These are phyloP conservation scores for Meteorus colon DNA, from an alignment of 2,888 invertebrate genomes.

Conservation along the genomic window DNA sequence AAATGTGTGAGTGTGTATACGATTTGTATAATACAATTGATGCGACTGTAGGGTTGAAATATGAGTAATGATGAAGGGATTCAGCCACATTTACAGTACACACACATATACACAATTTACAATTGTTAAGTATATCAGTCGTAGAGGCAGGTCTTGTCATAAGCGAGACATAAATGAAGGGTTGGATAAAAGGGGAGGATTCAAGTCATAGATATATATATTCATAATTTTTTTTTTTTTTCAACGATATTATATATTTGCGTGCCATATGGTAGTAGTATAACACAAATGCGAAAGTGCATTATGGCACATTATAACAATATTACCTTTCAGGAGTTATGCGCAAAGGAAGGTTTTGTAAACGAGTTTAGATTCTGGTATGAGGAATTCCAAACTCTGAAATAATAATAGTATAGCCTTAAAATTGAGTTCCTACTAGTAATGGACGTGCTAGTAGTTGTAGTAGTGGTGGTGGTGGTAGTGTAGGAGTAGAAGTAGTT, in stretches of 20 bases:
- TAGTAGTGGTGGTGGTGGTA: not conserved
- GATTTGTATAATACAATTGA: slow-evolving; percentile 30
- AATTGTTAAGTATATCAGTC: slow-evolving; percentile 44
- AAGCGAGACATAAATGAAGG: slow-evolving; percentile 49
- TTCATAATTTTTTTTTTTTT: slow-evolving; percentile 13
- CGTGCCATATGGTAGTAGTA: slow-evolving; percentile 51
- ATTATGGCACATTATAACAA: slow-evolving; percentile 52
- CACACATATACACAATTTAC: not conserved
- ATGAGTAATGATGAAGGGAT: slow-evolving; percentile 36
- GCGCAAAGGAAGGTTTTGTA: not conserved
- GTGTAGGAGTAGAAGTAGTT: not conserved
- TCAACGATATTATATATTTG: slow-evolving; percentile 45
- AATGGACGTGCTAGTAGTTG: slow-evolving; percentile 34
- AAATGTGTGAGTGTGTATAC: slow-evolving; percentile 24
- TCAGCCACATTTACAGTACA: slow-evolving; percentile 20
- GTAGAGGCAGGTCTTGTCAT: slow-evolving; percentile 49
- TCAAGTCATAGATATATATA: slow-evolving; percentile 18
- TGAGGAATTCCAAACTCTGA: slow-evolving; percentile 24
- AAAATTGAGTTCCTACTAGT: slow-evolving; percentile 31
- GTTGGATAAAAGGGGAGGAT: slow-evolving; percentile 44
- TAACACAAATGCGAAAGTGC: slow-evolving; percentile 47
- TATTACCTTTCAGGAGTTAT: slow-evolving; percentile 36
- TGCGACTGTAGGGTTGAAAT: slow-evolving; percentile 39
- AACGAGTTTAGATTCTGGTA: not conserved
- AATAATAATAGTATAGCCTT: slow-evolving; percentile 7